Conservation (phyloP, 2,797 vertebrate species). For the Sebastiscus albofasciatus region DNA sequence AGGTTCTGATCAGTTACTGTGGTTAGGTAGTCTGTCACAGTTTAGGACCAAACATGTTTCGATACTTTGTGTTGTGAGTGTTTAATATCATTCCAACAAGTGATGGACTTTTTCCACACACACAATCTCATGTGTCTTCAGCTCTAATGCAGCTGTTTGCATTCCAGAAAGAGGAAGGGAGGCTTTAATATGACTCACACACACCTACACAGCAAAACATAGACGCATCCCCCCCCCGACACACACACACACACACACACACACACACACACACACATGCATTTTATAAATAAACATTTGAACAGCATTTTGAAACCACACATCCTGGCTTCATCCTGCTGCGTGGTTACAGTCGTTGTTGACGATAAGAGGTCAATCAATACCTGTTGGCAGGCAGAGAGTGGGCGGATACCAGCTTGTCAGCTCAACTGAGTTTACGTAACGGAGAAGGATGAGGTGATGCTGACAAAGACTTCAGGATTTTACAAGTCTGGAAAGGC, state of each 20-base stretch:
- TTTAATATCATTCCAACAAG: background rate
- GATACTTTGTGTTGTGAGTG: background rate
- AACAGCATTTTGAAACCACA: background rate
- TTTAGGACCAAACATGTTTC: background rate
- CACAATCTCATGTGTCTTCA: background rate
- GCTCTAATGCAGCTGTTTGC: slow-evolving; percentile 1
- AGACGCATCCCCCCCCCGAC: slow-evolving; percentile 14
- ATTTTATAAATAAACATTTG: background rate
- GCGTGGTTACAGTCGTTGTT: background rate
- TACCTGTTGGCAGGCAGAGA: background rate
- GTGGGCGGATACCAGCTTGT: background rate
- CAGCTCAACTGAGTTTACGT: background rate
- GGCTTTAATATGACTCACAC: slow-evolving; percentile 29
- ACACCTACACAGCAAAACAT: slow-evolving; percentile 23
- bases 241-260: background rate
- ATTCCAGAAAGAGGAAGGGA: background rate
- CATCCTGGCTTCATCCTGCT: background rate
- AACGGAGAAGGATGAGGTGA: background rate
- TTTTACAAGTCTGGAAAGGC: no score
- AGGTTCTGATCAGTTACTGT: background rate
- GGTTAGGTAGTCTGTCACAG: background rate
- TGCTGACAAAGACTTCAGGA: background rate
- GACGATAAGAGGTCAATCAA: slow-evolving; percentile 10
- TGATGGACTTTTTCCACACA: background rate
- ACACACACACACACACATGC: background rate